Base-by-base conservation (phyloP, 2,888 invertebrate genomes). In the Sicus ferrugineus region DNA sequence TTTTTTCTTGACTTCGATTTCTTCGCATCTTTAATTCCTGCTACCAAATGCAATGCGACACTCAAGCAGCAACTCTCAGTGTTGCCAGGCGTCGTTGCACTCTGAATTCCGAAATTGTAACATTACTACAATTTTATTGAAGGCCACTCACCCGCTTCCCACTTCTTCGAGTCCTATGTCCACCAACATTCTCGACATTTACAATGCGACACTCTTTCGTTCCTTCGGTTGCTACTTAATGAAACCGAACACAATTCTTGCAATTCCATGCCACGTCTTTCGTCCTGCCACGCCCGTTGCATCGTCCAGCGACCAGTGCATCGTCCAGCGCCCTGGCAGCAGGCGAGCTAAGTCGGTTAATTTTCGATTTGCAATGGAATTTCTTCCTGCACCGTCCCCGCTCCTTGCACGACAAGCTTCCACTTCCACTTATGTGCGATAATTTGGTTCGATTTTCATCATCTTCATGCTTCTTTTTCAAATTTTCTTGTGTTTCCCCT, bases 321-420 rank as follows among this genome's bases (percentile, higher is more conserved):
- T 42, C 11, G 26, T 26, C 23, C 54, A 54, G 14, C 11, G n/a
- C 42, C 42, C 4, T 7, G 16, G n/a, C 4, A 42, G 21, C 34
- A 21, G 31, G 9, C 7, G 31, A 26, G 48, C 52, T 68, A 61
- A 68, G 67, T 68, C 26, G 21, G 67, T 68, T 68, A 68, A 68
- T 68, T 68, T 68, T 68, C 67, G 67, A 68, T 68, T 61, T 68
- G 67, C 34, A 50, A 68, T 68, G 61, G 61, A 68, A 61, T 68
- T 61, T 61, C 61, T 68, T 68, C 67, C 48, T 52, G 38, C 52
- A 30, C 21, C 34, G 30, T 21, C 38, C 21, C 21, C 16, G 28
- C 42, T 46, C 62, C 62, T 46, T 38, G 38, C 21, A 61, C 30
- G 48, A 31, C 19, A 38, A 28, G 46, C 63, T 50, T 64, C 34